A percentile compares a stretch with the other conserved stretches of the same genome.
These are phyloP conservation scores for Meteorus colon DNA, from an alignment of 2,888 invertebrate species.

Conservation along the genomic window DNA sequence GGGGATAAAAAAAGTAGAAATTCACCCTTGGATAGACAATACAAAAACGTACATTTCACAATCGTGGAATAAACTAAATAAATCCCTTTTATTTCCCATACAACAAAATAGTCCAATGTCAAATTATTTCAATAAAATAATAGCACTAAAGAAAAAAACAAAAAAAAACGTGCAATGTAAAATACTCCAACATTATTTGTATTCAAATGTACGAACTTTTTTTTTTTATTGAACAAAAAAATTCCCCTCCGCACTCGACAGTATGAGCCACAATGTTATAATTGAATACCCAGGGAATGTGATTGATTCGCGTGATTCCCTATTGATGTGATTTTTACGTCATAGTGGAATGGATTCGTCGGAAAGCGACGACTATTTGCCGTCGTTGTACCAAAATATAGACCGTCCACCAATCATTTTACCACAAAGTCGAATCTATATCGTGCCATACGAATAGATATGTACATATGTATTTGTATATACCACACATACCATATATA, in stretches of 20 bases:
- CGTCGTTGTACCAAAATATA: background rate
- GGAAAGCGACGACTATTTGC: conserved; percentile 14
- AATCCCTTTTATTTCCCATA: background rate
- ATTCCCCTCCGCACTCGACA: background rate
- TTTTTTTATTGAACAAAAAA: background rate
- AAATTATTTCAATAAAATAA: no score
- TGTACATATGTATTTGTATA: background rate
- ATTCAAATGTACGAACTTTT: background rate
- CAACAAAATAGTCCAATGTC: no score
- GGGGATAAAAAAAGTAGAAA: conserved; percentile 3
- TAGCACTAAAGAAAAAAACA: background rate
- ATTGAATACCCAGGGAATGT: conserved; percentile 11
- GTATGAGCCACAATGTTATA: conserved; percentile 1
- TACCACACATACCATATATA: background rate
- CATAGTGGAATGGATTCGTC: background rate
- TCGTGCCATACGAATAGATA: conserved; percentile 1
- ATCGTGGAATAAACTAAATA: background rate
- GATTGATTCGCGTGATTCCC: conserved; percentile 17
- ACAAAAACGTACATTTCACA: conserved; percentile 11
- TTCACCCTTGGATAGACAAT: background rate
- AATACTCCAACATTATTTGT: background rate
- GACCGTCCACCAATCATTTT: conserved; percentile 18
- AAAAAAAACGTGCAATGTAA: background rate
- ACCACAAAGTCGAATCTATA: conserved; percentile 17
- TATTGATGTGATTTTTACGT: conserved; percentile 23